These are phyloP conservation scores for Sthenelais limicola DNA, from an alignment of 2,888 invertebrate species.

Conservation along the genomic window DNA sequence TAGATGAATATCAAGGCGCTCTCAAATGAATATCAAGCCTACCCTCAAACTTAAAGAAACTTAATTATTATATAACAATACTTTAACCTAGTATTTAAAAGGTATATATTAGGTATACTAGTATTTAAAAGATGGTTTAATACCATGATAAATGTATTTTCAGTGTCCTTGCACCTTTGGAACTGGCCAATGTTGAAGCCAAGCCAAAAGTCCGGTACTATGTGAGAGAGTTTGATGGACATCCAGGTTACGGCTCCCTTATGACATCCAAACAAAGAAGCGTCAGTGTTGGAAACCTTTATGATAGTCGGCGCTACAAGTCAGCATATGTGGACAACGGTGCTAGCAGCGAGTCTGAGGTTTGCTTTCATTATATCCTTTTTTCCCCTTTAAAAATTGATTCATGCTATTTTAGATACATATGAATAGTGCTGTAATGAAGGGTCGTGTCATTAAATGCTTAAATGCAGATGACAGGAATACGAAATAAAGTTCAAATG, in stretches of 20 bases:
- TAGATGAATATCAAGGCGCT: too few species aligned
- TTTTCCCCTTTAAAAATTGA: background rate
- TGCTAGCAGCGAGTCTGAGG: slow-evolving; percentile 27
- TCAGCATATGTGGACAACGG: slow-evolving; percentile 1
- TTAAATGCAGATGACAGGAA: too few species aligned
- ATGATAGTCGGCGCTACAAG: too few species aligned
- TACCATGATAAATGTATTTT: background rate
- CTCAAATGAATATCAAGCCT: too few species aligned
- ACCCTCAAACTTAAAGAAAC: background rate
- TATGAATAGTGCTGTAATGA: too few species aligned
- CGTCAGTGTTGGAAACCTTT: slow-evolving; percentile 20
- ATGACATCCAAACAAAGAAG: background rate
- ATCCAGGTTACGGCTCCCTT: background rate
- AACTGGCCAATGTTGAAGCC: slow-evolving; percentile 6
- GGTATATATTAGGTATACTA: background rate
- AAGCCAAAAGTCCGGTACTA: slow-evolving; percentile 16
- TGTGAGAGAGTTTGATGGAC: slow-evolving; percentile 11
- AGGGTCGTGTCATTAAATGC: too few species aligned
- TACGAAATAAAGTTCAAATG: too few species aligned
- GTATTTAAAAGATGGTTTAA: background rate
- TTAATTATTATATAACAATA: background rate
- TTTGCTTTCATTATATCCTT: background rate
- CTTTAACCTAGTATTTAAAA: background rate
- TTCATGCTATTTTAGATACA: background rate
- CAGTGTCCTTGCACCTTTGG: background rate